phyloP scores from a whole-genome alignment of 2,113 vertebrate species.

The Macquaria ambigua region DNA sequence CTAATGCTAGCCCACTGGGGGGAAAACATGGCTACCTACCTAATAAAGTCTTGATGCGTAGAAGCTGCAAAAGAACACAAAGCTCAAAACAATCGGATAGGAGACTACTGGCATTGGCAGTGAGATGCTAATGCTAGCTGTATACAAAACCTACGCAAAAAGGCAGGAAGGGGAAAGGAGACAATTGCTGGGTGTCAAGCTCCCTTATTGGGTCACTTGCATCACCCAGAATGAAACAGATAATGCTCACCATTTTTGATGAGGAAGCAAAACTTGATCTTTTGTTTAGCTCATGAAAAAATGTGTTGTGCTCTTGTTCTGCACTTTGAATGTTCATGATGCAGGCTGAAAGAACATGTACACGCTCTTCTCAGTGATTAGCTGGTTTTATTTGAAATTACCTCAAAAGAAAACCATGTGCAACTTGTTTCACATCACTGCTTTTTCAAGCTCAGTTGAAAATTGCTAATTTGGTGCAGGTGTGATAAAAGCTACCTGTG shows the following conservation, averaged over 20 bases:
- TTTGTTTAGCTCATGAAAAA: neutral
- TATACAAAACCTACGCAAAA: neutral
- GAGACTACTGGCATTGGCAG: too few species aligned
- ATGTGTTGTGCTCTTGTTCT: neutral
- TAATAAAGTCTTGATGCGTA: neutral
- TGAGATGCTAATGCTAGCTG: neutral
- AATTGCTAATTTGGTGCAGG: slow-evolving; percentile 32
- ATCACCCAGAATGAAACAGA: neutral
- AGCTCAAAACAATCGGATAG: neutral
- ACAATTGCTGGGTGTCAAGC: neutral
- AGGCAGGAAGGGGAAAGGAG: neutral
- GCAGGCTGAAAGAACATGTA: neutral
- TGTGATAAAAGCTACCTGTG: slow-evolving; percentile 32
- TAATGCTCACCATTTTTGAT: neutral
- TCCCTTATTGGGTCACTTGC: neutral
- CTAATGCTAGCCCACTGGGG: neutral
- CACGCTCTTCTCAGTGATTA: neutral
- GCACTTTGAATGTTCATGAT: neutral
- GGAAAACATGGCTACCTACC: neutral
- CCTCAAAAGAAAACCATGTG: neutral
- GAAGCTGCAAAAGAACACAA: neutral
- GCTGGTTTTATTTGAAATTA: neutral
- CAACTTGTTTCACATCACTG: slow-evolving; percentile 6
- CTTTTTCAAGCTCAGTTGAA: slow-evolving; percentile 5
- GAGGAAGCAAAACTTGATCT: neutral